Evolutionary conservation across 2,113 vertebrate genomes (phyloP), one percentile per base, ranked within the genome.

Genomic region (Lepus europaeus): DNA sequence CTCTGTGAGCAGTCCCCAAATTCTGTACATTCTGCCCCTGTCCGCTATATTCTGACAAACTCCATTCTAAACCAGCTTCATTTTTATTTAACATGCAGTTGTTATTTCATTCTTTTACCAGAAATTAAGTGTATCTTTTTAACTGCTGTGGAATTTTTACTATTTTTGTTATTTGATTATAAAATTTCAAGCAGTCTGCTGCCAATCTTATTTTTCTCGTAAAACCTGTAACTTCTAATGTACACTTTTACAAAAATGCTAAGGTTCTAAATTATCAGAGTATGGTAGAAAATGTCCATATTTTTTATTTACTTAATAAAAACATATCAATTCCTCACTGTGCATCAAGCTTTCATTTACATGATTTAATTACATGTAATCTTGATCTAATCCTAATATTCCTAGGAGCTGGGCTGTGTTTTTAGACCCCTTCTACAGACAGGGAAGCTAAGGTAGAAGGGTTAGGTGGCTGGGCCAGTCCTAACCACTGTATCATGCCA

Each of bases 181-280:
- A 90, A 95, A 96, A 80, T 72, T 95, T 81, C 33, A 90, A 92
- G 53, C 29, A 85, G 19, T 74, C 63, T 53, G 61, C 3, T 29
- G 51, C 80, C 74, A 69, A 78, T 80, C 13, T 88, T 76, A 88
- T 51, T 83, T 92, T 95, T 90, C 85, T 96, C 66, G 36, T 76
- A 83, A 90, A 13, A 16, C 56, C 68, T 86, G 0, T 36, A 73
- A 82, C 53, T 81, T 92, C 84, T 92, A 82, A 56, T 45, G 16
- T 45, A 33, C 12, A 64, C 74, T 81, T 94, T 88, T 87, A 93
- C 2, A 81, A 87, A 45, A 95, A 89, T 87, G 51, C 23, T 77
- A 53, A 72, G 8, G 22, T 95, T 92, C 33, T 59, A 66, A 25
- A 82, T 16, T 83, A 70, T 81, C 36, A 61, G 4, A 87, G 45